A percentile compares a stretch with the other conserved stretches of the same genome.
Conservation (phyloP, 2,797 vertebrate genomes). For the Mormyrus hasselquistii region DNA sequence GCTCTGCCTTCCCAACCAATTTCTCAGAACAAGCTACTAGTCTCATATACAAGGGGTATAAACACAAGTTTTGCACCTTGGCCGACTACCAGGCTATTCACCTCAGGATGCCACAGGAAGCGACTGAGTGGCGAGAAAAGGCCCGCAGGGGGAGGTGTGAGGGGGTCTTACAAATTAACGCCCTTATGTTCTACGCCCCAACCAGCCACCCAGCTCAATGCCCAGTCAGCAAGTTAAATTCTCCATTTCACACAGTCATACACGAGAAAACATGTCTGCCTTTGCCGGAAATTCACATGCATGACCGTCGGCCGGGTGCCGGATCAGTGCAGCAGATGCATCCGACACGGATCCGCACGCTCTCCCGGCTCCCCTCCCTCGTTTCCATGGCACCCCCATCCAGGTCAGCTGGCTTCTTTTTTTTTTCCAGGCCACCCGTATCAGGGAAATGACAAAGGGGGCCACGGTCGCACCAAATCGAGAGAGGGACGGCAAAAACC, state of each 20-base stretch:
- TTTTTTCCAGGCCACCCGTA: background rate
- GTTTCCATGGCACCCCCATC: slow-evolving; percentile 54
- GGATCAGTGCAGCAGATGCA: background rate
- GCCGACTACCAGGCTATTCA: background rate
- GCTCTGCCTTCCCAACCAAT: background rate
- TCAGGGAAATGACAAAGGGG: background rate
- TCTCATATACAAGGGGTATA: background rate
- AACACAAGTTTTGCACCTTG: background rate
- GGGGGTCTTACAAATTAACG: background rate
- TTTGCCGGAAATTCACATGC: background rate
- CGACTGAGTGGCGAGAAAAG: background rate
- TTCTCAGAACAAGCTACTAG: background rate
- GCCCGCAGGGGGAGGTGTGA: background rate
- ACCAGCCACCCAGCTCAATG: background rate
- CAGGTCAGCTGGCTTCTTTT: slow-evolving; percentile 52
- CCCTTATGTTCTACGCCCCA: background rate
- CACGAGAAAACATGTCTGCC: background rate
- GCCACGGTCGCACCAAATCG: slow-evolving; percentile 30
- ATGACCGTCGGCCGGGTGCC: background rate
- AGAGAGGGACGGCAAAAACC: slow-evolving; percentile 38
- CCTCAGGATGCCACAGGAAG: background rate
- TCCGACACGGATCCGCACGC: slow-evolving; percentile 24
- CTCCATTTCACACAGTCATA: background rate
- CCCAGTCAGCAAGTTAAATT: background rate
- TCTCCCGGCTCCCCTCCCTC: slow-evolving; percentile 16